Conservation (phyloP, 1,140 invertebrate species). For the Aphelinus certus region DNA sequence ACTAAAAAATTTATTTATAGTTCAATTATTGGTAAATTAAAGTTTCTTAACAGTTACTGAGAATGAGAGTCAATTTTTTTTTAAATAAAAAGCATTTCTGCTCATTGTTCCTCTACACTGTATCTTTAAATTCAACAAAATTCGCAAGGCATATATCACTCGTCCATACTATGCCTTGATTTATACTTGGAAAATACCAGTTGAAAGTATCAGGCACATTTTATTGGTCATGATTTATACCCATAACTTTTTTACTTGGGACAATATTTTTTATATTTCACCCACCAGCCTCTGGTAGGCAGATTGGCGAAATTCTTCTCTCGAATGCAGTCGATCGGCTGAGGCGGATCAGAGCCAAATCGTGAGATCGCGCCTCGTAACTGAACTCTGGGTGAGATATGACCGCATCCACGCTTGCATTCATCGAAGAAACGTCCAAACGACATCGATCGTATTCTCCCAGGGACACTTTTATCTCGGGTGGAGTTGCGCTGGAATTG, state of each 20-base stretch:
- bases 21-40: too few relatives aligned
- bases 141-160: too few relatives aligned
- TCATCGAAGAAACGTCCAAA: constrained; percentile 62
- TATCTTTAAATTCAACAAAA: neutral
- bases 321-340: constrained; percentile 66
- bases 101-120: too few relatives aligned
- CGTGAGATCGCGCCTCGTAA: constrained; percentile 64
- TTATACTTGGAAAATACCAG: too few relatives aligned
- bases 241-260: too few relatives aligned
- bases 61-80: too few relatives aligned
- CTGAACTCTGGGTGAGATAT: constrained; percentile 67
- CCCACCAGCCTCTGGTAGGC: constrained; percentile 67
- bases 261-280: constrained; percentile 18
- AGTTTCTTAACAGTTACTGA: too few relatives aligned
- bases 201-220: too few relatives aligned
- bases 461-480: constrained; percentile 65
- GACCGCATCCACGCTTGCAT: constrained; percentile 63
- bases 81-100: too few relatives aligned
- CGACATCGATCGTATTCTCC: constrained; percentile 67
- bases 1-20: too few relatives aligned
- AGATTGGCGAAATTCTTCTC: constrained; percentile 68
- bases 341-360: constrained; percentile 71
- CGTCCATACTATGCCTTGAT: too few relatives aligned
- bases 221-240: too few relatives aligned
- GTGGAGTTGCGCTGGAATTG: constrained; percentile 57